phyloP scores from a whole-genome alignment of 2,888 invertebrate genomes.

The Pachydiplax longipennis region DNA sequence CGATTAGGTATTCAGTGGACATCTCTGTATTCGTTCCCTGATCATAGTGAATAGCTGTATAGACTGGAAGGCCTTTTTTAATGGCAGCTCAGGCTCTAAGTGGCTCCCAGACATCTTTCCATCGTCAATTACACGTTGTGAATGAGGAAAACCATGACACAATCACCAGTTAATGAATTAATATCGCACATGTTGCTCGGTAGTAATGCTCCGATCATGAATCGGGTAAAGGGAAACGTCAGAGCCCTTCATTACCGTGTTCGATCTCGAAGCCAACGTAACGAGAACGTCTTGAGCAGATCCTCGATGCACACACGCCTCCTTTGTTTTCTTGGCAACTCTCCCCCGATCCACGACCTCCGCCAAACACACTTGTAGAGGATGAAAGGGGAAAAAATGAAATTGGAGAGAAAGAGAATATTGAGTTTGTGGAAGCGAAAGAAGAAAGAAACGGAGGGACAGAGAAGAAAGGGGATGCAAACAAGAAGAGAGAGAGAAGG shows the following conservation, averaged over 20 bases:
- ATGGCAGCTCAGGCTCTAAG: too few species aligned
- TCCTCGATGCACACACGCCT: not conserved
- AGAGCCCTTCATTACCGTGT: not conserved
- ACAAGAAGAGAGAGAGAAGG: not conserved
- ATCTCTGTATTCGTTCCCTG: too few species aligned
- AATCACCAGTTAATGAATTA: too few species aligned
- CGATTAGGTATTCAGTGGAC: too few species aligned
- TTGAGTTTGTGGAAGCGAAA: not conserved
- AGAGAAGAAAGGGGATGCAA: not conserved
- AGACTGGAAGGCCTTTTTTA: too few species aligned
- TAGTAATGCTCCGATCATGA: not conserved
- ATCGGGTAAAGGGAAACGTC: not conserved
- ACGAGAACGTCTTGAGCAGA: not conserved
- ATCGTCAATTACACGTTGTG: too few species aligned
- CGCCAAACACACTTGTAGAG: not conserved
- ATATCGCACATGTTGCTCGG: not conserved
- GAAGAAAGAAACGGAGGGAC: not conserved
- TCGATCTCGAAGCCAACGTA: not conserved
- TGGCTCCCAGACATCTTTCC: too few species aligned
- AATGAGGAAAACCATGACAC: too few species aligned
- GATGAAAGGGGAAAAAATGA: not conserved
- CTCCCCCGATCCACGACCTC: not conserved
- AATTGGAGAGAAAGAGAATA: not conserved
- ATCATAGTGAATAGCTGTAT: too few species aligned
- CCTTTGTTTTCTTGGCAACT: not conserved